Base-by-base conservation (phyloP, 2,888 invertebrate genomes). In the Drosophila longiperda region DNA sequence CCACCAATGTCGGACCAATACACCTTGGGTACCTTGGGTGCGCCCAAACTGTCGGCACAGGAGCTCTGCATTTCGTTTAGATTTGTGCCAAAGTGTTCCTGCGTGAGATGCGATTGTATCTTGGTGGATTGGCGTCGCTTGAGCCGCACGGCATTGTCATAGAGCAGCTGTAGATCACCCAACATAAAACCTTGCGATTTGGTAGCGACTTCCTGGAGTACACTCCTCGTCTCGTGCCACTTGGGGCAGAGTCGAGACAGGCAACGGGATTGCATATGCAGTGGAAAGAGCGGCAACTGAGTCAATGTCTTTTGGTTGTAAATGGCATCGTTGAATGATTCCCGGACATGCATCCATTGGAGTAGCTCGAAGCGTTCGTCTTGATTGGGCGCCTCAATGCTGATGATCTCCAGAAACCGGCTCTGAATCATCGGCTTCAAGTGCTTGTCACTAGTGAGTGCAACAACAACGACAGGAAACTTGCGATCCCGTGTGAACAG, bases 1-100 rank as follows among this genome's bases (percentile, higher is more conserved):
- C 99, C 99, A 7, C 99, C 99, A 70, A 99, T 97, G 92, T 99
- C 99, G 61, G 97, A 96, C 99, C 99, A 99, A 74, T 95, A 94
- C 0, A 99, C 98, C 93, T 96, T 96, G 0, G 98, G 98, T 66
- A 99, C 97, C 93, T 97, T 97, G 0, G 98, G 98, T 0, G 97
- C 97, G 48, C 98, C 98, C 80, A 98, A 94, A 88, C 92, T 92
- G 66, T 92, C 93, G 73, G 91, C 93, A 85, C 91, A 93, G 0
- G 91, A 90, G 36, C 85, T 81, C 76, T 93, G 92, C 92, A 92
- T 92, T 57, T 87, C 90, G 59, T 52, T 80, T 2, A 93, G 79
- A 66, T 92, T 90, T 52, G 88, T 83, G 8, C 90, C 81, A 73
- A 93, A 92, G 71, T 92, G 89, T 0, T 90, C 87, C 26, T 90